These are phyloP conservation scores for Semotilus atromaculatus DNA, from an alignment of 2,797 vertebrate genomes.

Conservation along the genomic window DNA sequence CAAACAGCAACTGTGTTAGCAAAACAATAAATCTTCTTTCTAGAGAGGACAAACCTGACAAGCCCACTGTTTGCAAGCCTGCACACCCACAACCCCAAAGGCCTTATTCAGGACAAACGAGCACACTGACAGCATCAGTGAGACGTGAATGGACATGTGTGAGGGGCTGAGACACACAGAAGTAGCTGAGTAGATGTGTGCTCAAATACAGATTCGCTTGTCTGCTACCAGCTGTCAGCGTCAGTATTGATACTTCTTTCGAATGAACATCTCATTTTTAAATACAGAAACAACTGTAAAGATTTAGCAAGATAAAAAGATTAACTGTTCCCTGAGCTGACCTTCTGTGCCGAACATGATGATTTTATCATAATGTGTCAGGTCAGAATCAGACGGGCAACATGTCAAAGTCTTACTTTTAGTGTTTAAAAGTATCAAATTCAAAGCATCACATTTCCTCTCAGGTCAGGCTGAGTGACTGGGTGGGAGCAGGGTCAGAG, in stretches of 20 bases:
- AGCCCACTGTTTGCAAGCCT: slow-evolving; percentile 56
- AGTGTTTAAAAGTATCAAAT: slow-evolving; percentile 21
- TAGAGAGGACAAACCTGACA: slow-evolving; percentile 57
- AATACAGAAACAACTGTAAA: slow-evolving; percentile 47
- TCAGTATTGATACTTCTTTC: slow-evolving; percentile 69
- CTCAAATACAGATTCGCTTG: slow-evolving; percentile 62
- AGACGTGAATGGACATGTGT: slow-evolving; percentile 72
- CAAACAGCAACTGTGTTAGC: slow-evolving; percentile 52
- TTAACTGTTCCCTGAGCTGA: slow-evolving; percentile 17
- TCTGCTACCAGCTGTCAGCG: slow-evolving; percentile 70
- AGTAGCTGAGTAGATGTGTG: slow-evolving; percentile 52
- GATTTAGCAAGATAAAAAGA: slow-evolving; percentile 17
- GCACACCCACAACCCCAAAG: slow-evolving; percentile 54
- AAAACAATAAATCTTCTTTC: slow-evolving; percentile 65
- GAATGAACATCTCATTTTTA: slow-evolving; percentile 58
- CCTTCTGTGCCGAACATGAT: background rate
- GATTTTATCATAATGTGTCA: background rate
- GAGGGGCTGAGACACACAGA: slow-evolving; percentile 45
- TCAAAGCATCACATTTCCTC: slow-evolving; percentile 41
- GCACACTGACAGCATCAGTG: slow-evolving; percentile 61
- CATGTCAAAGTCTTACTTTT: background rate
- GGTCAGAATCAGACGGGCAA: background rate
- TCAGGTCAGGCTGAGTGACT: slow-evolving; percentile 66
- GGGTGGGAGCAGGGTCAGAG: slow-evolving; percentile 67
- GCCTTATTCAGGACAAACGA: slow-evolving; percentile 54